Conservation (phyloP, 2,113 vertebrate species). For the Geothlypis trichas region DNA sequence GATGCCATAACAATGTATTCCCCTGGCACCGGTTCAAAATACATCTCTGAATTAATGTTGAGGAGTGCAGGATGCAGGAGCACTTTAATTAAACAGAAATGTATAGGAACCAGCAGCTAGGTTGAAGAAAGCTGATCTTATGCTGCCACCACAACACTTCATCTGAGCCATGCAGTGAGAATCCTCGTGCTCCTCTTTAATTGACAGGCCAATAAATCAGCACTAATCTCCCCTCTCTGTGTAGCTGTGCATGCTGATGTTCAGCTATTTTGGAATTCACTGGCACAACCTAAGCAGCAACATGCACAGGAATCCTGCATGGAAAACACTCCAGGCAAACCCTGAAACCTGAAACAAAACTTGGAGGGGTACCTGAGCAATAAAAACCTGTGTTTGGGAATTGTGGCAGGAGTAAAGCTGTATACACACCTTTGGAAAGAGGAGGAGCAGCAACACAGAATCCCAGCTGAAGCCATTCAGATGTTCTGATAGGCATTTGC, state of each 20-base stretch:
- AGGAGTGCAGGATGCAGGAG: slow-evolving; percentile 9
- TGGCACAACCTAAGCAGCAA: neutral
- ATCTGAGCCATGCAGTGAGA: neutral
- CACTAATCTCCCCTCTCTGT: neutral
- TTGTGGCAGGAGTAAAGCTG: neutral
- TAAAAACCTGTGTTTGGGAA: neutral
- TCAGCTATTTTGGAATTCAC: neutral
- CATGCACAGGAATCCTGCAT: neutral
- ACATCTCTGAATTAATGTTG: slow-evolving; percentile 13
- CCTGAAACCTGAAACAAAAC: neutral
- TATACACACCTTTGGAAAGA: neutral
- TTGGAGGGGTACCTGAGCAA: neutral
- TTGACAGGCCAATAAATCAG: slow-evolving; percentile 44
- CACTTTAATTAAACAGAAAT: slow-evolving; percentile 45
- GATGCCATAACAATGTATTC: slow-evolving; percentile 58
- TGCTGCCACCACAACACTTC: slow-evolving; percentile 16
- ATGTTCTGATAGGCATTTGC: neutral
- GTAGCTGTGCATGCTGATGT: slow-evolving; percentile 6
- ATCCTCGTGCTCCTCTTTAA: slow-evolving; percentile 4
- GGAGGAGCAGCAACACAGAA: neutral
- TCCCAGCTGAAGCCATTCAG: neutral
- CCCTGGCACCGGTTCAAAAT: slow-evolving; percentile 53
- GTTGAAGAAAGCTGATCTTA: neutral
- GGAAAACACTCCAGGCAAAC: neutral
- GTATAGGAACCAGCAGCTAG: neutral